These are phyloP conservation scores for Nycticorax nycticorax DNA, from an alignment of 2,113 vertebrate species.

Conservation along the genomic window DNA sequence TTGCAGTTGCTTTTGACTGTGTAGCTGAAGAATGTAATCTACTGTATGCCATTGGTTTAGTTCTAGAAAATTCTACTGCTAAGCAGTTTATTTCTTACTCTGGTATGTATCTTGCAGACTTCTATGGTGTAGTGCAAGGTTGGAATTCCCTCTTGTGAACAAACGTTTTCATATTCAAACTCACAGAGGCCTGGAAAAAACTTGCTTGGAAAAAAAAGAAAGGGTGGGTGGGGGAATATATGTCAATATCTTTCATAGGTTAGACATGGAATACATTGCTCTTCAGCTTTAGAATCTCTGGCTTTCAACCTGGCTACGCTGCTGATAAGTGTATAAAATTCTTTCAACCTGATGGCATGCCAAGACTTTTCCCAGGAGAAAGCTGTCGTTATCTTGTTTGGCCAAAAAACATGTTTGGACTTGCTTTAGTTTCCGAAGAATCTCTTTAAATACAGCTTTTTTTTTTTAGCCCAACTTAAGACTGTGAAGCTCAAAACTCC, in stretches of 20 bases:
- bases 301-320: background rate
- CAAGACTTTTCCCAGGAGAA: conserved; percentile 8
- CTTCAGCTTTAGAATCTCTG: background rate
- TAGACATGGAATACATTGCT: background rate
- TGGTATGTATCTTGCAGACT: background rate
- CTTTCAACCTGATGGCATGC: background rate
- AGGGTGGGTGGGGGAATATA: background rate
- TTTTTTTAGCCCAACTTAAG: background rate
- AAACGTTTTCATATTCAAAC: background rate
- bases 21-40: background rate
- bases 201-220: background rate
- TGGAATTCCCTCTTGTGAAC: background rate
- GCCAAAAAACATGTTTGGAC: conserved; percentile 45
- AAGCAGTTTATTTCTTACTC: background rate
- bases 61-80: background rate
- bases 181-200: background rate
- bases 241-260: background rate
- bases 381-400: conserved; percentile 26
- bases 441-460: background rate
- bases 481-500: background rate
- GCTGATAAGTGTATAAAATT: background rate
- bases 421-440: conserved; percentile 50
- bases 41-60: background rate
- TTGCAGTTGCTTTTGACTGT: background rate
- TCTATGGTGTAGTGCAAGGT: background rate